These are phyloP conservation scores for Hydropsyche tenuis DNA, from an alignment of 1,140 invertebrate genomes.

Conservation along the genomic window DNA sequence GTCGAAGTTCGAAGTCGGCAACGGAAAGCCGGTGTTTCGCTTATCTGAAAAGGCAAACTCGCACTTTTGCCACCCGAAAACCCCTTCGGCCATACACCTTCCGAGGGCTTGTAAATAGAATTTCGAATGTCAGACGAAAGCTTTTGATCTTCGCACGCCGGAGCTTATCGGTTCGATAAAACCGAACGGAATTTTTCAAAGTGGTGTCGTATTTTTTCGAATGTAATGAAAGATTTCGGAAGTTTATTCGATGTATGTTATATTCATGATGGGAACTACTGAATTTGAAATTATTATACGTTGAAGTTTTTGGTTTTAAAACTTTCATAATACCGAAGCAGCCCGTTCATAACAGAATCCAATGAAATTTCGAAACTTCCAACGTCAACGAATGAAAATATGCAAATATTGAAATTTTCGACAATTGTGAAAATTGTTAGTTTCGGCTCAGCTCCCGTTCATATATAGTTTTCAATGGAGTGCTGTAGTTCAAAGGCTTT, in stretches of 20 bases:
- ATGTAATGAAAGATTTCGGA: neutral
- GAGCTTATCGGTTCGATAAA: conserved; percentile 24
- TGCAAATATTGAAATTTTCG: too few species aligned
- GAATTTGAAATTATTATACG: too few species aligned
- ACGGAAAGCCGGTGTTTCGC: conserved; percentile 9
- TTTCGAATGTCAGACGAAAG: conserved; percentile 34
- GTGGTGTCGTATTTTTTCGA: neutral
- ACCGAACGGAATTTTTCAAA: conserved; percentile 3
- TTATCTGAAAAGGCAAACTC: conserved; percentile 1
- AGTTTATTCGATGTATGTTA: too few species aligned
- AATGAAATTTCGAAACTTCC: too few species aligned
- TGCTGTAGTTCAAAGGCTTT: neutral
- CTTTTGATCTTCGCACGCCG: conserved; percentile 39
- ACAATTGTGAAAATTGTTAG: too few species aligned
- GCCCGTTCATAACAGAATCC: too few species aligned
- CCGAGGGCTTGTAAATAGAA: conserved; percentile 37
- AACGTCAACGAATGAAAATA: too few species aligned
- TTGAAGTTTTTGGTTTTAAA: too few species aligned
- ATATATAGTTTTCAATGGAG: neutral
- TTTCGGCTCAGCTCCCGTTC: too few species aligned
- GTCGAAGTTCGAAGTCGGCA: conserved; percentile 12
- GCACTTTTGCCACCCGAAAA: neutral
- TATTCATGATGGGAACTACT: too few species aligned
- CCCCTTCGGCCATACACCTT: too few species aligned
- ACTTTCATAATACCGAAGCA: too few species aligned